Evolutionary conservation across 2,888 invertebrate genomes (phyloP).

Genomic region (Drosophila atripex): DNA sequence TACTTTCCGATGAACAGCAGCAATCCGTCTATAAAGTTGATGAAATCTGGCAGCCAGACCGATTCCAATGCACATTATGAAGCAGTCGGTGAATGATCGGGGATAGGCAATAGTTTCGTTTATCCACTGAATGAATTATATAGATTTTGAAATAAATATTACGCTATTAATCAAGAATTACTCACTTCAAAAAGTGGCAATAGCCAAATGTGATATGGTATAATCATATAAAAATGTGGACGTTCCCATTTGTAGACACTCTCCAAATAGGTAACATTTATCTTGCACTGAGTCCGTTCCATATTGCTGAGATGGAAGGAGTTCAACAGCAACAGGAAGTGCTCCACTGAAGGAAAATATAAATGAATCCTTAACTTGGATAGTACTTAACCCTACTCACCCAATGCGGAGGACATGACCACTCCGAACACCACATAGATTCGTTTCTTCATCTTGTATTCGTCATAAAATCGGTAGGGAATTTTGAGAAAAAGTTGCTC

Average conservation of each 20-base stretch:
- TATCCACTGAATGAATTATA: constrained; percentile 67
- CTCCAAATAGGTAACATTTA: constrained; percentile 74
- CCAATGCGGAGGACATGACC: constrained; percentile 73
- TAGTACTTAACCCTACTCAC: constrained; percentile 49
- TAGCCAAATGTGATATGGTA: constrained; percentile 71
- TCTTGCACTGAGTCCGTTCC: constrained; percentile 76
- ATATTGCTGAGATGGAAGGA: constrained; percentile 70
- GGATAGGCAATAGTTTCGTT: constrained; percentile 86
- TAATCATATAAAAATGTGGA: constrained; percentile 67
- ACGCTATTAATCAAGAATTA: neutral
- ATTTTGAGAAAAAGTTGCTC: constrained; percentile 80
- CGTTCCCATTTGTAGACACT: constrained; percentile 78
- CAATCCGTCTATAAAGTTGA: constrained; percentile 85
- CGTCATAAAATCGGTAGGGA: constrained; percentile 79
- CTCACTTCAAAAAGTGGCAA: constrained; percentile 79
- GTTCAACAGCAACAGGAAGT: constrained; percentile 68
- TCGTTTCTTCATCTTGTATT: constrained; percentile 75
- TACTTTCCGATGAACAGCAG: constrained; percentile 83
- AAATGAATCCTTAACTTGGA: neutral
- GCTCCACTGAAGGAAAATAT: constrained; percentile 70
- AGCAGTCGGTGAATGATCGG: constrained; percentile 89
- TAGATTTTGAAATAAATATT: neutral
- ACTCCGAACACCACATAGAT: constrained; percentile 66
- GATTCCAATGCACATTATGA: constrained; percentile 88
- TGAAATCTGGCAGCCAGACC: constrained; percentile 88